These are phyloP conservation scores for Leucopternis melanops DNA, from an alignment of 2,113 vertebrate genomes.

Conservation along the genomic window DNA sequence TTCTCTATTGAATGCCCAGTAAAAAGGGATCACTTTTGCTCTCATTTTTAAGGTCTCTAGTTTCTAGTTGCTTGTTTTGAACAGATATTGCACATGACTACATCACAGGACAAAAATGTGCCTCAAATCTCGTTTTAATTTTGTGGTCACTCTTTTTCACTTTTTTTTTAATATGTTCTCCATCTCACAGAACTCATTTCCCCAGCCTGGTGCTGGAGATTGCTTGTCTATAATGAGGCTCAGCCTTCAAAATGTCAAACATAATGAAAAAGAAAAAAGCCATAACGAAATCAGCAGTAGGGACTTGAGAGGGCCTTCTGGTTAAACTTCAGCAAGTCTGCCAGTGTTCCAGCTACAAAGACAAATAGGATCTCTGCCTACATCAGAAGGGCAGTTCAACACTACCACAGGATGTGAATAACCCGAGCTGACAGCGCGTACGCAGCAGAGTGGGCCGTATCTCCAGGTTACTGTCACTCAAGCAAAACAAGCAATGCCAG, in stretches of 20 bases:
- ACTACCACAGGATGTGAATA: background rate
- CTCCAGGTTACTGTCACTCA: background rate
- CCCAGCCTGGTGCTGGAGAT: background rate
- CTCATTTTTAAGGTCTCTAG: background rate
- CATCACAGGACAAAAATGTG: background rate
- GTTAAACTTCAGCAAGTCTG: background rate
- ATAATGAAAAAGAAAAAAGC: background rate
- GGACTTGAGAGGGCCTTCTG: background rate
- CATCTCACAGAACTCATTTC: conserved; percentile 12
- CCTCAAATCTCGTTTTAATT: background rate
- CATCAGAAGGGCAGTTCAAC: background rate
- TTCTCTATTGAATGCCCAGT: background rate
- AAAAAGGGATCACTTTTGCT: background rate
- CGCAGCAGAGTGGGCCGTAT: rapidly evolving
- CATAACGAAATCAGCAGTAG: background rate
- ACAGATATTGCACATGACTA: background rate
- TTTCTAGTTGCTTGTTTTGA: background rate
- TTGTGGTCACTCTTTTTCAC: background rate
- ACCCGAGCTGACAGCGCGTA: background rate
- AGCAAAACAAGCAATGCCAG: background rate
- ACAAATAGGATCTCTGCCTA: background rate
- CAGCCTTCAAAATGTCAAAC: conserved; percentile 49
- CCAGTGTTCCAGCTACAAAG: background rate
- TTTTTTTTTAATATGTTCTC: background rate
- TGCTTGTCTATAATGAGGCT: background rate